Evolutionary conservation across 2,113 vertebrate genomes (phyloP).

Genomic region (Petroica traversi): DNA sequence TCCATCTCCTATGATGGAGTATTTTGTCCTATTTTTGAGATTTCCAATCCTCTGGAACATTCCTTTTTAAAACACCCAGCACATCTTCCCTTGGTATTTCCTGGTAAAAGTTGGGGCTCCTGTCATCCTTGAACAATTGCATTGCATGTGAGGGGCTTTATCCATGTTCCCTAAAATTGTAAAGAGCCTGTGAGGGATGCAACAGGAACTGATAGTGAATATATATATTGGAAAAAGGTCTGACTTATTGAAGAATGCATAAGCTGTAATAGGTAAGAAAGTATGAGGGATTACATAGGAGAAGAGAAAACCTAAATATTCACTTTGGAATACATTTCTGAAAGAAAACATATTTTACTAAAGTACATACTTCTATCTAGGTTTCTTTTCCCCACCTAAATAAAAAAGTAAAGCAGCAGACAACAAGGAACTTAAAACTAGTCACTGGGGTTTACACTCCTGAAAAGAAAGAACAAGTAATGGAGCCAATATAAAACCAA

Average conservation of each 20-base stretch:
- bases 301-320: background rate
- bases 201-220: rapidly evolving
- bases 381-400: background rate
- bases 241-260: background rate
- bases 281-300: background rate
- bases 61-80: background rate
- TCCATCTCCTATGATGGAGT: background rate
- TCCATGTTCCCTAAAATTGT: background rate
- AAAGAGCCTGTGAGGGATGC: background rate
- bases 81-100: background rate
- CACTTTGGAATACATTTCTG: background rate
- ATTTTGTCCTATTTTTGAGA: background rate
- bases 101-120: background rate
- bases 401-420: background rate
- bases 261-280: background rate
- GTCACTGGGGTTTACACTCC: background rate
- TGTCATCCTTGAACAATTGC: background rate
- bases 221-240: background rate
- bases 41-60: background rate
- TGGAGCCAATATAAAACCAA: background rate
- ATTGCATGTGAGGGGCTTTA: background rate
- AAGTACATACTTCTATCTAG: background rate
- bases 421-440: background rate
- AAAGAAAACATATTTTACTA: background rate
- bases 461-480: background rate